Base-by-base conservation (phyloP, 2,113 vertebrate genomes). In the Crocuta crocuta region DNA sequence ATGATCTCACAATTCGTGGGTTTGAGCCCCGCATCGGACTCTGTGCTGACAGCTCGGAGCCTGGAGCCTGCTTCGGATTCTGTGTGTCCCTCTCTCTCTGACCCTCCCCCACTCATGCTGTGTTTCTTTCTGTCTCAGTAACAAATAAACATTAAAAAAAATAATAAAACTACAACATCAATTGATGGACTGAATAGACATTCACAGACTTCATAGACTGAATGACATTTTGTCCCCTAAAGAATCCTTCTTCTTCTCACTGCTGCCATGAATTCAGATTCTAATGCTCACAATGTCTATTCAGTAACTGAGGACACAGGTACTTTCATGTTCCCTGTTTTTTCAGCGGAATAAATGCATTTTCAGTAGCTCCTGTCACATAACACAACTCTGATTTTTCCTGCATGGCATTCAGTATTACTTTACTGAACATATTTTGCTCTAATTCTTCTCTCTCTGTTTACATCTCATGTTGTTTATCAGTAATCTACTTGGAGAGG, bases 291-390 rank as follows among this genome's bases (percentile, higher is more conserved):
- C 35, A n/a, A 70, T 21, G 4, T 45, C 17, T 79, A 65, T 84
- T 81, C 43, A 0, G 65, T 4, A 16, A 21, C 21, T 45, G 33
- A 33, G 28, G 63, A 86, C 19, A 13, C 4, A 26, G 55, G 50
- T 23, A 6, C 4, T 35, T 61, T 21, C n/a, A 45, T 0, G 0
- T 1, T n/a, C 15, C 70, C 31, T 24, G 31, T 11, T 16, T 82
- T 81, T 80, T 3, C 7, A 43, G 2, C 9, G 31, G 10, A 33
- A 89, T 19, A 28, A 10, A 28, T 11, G 15, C 23, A 55, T 82
- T 76, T 43, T 50, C 24, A 74, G 53, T 5, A 68, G 31, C 50
- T 10, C 11, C 23, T 7, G 23, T 50, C 53, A 66, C 13, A 43
- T 7, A 35, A 17, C 4, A 39, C 8, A 16, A 19, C 12, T 21